These are phyloP conservation scores for Ceratoteleas bidentatus DNA, from an alignment of 1,140 invertebrate genomes.

Conservation along the genomic window DNA sequence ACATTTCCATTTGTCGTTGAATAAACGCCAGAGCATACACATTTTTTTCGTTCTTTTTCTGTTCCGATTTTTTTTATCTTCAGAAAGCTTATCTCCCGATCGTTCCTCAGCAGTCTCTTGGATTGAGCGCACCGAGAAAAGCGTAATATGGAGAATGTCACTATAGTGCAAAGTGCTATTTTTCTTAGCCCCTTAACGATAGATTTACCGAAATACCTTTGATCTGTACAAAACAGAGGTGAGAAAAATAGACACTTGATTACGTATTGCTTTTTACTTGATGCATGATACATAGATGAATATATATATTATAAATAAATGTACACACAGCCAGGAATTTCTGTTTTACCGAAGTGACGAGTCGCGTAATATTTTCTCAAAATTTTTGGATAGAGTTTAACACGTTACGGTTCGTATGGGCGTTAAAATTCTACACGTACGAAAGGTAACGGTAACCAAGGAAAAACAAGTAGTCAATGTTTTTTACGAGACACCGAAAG, in stretches of 20 bases:
- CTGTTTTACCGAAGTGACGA: constrained; percentile 16
- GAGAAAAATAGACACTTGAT: constrained; percentile 41
- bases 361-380: constrained; percentile 33
- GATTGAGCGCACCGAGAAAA: constrained; percentile 36
- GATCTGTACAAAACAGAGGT: too few species aligned
- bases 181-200: constrained; percentile 13
- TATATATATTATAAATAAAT: constrained; percentile 24
- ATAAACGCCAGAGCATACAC: constrained; percentile 10
- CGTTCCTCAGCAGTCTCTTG: constrained; percentile 16
- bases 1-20: constrained; percentile 3
- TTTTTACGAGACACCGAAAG: constrained; percentile 50
- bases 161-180: constrained; percentile 42
- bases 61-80: too few species aligned
- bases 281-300: constrained; percentile 28
- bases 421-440: constrained; percentile 19
- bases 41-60: constrained; percentile 6
- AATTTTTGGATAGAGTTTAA: constrained; percentile 2
- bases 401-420: constrained; percentile 35
- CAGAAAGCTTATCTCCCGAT: too few species aligned
- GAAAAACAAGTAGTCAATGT: constrained; percentile 44
- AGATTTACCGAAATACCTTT: not conserved
- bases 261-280: constrained; percentile 22
- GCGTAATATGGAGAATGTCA: constrained; percentile 9
- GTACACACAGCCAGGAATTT: constrained; percentile 4
- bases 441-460: constrained; percentile 22